Base-by-base conservation (phyloP, 2,113 vertebrate species). In the Elachura formosa region DNA sequence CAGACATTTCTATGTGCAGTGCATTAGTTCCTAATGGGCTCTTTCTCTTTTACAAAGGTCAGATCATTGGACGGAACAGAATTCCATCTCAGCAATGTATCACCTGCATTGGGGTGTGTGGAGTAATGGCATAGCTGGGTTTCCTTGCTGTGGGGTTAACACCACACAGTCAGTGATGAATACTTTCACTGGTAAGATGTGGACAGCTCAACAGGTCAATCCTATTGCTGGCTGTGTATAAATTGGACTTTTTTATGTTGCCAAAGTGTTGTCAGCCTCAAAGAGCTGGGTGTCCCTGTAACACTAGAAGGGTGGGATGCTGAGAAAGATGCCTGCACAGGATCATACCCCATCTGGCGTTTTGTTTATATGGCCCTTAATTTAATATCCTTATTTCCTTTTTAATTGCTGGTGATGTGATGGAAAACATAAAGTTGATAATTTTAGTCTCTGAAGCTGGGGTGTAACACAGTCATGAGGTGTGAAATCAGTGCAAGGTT, bases 1-100 rank as follows among this genome's bases (percentile, higher is more conserved):
- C 95, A 97, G 96, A 94, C 94, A 51, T 94, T 92, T 97, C 77
- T 89, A 59, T 93, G 91, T 87, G 90, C 91, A 96, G 66, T 62
- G 75, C 83, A 73, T 94, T 88, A 91, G 89, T 96, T 96, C 90
- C 95, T 94, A 90, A 93, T 94, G 67, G 89, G 49, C 26, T 67
- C 83, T 91, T 94, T 94, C 73, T 87, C 52, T 83, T 86, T 77
- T 91, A n/a, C 43, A 59, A 91, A 80, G 78, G 58, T 89, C 93
- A 94, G 52, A 83, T 92, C 45, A 75, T 84, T 78, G 93, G 51
- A 83, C 0, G 2, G 64, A 90, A 69, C 28, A 26, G 90, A 79
- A 91, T 71, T 66, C 33, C 49, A 59, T 58, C 73, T 90, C 59
- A 24, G 51, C 73, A 45, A 68, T 43, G 15, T 22, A 13, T 40